A percentile compares a stretch with the other conserved stretches of the same genome.
phyloP scores from a whole-genome alignment of 1,140 invertebrate species.

The Drosophila saltans region DNA sequence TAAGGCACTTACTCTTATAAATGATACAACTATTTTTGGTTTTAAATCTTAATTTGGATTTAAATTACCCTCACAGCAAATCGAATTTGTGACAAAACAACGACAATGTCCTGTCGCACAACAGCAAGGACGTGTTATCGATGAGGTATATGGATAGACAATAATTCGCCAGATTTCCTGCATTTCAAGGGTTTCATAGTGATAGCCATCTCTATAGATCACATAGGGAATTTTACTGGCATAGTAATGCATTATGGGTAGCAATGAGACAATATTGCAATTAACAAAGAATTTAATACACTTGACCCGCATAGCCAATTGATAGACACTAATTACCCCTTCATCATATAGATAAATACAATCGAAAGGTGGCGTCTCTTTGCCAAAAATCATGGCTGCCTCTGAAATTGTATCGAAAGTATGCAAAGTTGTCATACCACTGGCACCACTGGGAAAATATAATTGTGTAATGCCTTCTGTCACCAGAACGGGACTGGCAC shows the following conservation, averaged over 20 bases:
- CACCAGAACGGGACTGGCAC: slow-evolving; percentile 62
- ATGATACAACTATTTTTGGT: slow-evolving; percentile 20
- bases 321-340: slow-evolving; percentile 38
- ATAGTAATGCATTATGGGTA: slow-evolving; percentile 50
- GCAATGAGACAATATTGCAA: slow-evolving; percentile 49
- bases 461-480: slow-evolving; percentile 49
- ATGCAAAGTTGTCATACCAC: slow-evolving; percentile 50
- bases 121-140: slow-evolving; percentile 30
- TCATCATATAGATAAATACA: slow-evolving; percentile 54
- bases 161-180: slow-evolving; percentile 49
- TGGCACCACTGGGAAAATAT: slow-evolving; percentile 49
- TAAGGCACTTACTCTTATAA: slow-evolving; percentile 11
- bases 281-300: slow-evolving; percentile 60
- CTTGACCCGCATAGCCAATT: slow-evolving; percentile 22
- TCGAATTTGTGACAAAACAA: slow-evolving; percentile 21
- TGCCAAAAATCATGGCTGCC: slow-evolving; percentile 13
- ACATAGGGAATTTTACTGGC: slow-evolving; percentile 9
- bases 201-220: slow-evolving; percentile 46
- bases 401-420: slow-evolving; percentile 30
- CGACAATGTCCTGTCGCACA: slow-evolving; percentile 38
- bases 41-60: background rate
- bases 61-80: slow-evolving; percentile 41
- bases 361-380: slow-evolving; percentile 45
- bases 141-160: slow-evolving; percentile 43
- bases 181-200: slow-evolving; percentile 50